Conservation (phyloP, 2,888 invertebrate species). For the Alloscopus bannaensis region DNA sequence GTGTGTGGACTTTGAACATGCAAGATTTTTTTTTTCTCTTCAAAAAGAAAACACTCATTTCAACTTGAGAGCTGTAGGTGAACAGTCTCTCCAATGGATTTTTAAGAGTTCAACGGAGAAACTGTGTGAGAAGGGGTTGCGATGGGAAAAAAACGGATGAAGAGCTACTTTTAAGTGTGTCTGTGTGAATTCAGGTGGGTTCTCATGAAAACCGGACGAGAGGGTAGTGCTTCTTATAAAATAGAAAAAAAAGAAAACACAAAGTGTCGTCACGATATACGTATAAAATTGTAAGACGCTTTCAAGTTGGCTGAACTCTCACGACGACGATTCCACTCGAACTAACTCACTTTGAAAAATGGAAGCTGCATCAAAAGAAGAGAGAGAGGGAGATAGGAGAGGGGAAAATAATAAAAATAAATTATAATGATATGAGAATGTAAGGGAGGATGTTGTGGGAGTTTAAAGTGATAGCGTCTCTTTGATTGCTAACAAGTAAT, state of each 20-base stretch:
- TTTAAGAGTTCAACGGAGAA: neutral
- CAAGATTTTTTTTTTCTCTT: no score
- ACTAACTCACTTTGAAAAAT: no score
- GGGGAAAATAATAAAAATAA: conserved; percentile 2
- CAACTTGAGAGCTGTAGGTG: no score
- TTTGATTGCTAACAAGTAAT: conserved; percentile 16
- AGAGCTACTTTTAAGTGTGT: conserved; percentile 59
- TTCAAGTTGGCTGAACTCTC: conserved; percentile 54
- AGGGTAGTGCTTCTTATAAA: conserved; percentile 11
- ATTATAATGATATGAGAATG: conserved; percentile 51
- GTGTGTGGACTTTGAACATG: no score
- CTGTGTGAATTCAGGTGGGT: conserved; percentile 64
- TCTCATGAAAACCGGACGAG: conserved; percentile 65
- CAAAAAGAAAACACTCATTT: no score
- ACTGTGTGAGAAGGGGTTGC: neutral
- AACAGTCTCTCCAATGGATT: no score
- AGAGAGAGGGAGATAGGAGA: conserved; percentile 15
- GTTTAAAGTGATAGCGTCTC: conserved; percentile 46
- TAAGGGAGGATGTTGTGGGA: conserved; percentile 59
- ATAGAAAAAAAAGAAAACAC: conserved; percentile 3
- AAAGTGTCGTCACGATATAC: conserved; percentile 49
- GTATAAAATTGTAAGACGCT: neutral
- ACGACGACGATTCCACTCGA: no score
- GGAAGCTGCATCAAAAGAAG: no score
- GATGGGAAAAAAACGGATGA: conserved; percentile 58